phyloP scores from a whole-genome alignment of 2,888 invertebrate genomes.

The Epinotia nisella region DNA sequence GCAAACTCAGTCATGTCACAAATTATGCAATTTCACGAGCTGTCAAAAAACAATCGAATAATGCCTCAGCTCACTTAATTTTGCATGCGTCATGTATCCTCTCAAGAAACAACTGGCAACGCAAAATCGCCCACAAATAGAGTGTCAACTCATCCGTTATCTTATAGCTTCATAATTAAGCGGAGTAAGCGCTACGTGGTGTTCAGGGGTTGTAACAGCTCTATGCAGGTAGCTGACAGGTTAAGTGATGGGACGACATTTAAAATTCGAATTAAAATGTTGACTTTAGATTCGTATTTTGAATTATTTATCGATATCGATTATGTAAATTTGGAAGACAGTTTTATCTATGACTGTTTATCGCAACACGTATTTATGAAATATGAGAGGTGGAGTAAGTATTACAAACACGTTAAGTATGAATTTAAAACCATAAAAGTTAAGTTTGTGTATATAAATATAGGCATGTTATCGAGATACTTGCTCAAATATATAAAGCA shows the following conservation, averaged over 20 bases:
- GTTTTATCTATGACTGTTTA: neutral
- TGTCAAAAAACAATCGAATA: neutral
- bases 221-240: conserved; percentile 12
- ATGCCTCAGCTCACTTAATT: conserved; percentile 1
- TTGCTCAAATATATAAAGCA: neutral
- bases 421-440: neutral
- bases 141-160: conserved; percentile 42
- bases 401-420: too few relatives aligned
- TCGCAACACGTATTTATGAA: neutral
- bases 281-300: neutral
- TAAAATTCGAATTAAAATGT: neutral
- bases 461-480: neutral
- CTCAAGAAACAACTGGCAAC: conserved; percentile 15
- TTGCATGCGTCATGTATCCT: conserved; percentile 12
- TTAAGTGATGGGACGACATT: conserved; percentile 17
- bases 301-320: neutral
- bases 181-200: conserved; percentile 31
- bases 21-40: neutral
- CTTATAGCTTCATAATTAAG: conserved; percentile 40
- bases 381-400: neutral
- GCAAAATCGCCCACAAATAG: conserved; percentile 32
- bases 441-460: neutral
- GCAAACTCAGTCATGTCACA: too few relatives aligned
- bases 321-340: neutral
- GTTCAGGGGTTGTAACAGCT: conserved; percentile 24